Evolutionary conservation across 2,797 vertebrate species (phyloP).

Genomic region (Okamejei kenojei): DNA sequence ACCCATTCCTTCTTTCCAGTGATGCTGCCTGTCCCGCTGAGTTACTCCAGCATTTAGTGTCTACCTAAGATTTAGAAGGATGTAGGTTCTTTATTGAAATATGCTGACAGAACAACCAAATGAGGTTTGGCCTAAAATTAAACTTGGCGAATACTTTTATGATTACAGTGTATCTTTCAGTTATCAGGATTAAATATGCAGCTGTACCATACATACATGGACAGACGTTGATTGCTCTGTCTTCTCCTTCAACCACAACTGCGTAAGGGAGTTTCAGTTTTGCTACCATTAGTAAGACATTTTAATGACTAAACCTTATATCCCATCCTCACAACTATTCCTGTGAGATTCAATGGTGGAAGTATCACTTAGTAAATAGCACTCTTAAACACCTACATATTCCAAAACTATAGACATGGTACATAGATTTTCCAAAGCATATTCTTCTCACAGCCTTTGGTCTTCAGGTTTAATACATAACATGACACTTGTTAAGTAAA

Average conservation of each 20-base stretch:
- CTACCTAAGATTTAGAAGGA: background rate
- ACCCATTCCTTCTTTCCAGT: no score
- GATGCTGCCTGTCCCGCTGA: no score
- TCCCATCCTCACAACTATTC: background rate
- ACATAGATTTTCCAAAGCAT: conserved; percentile 6
- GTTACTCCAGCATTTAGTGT: no score
- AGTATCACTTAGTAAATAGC: background rate
- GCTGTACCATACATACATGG: background rate
- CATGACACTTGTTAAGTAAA: background rate
- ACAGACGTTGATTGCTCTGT: background rate
- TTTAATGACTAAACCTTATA: background rate
- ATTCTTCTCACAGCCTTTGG: background rate
- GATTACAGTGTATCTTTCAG: background rate
- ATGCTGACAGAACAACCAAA: background rate
- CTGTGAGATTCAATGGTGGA: background rate
- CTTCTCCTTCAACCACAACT: background rate
- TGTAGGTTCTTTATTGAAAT: background rate
- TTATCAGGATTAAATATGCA: background rate
- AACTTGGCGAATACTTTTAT: background rate
- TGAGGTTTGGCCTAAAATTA: background rate
- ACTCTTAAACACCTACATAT: background rate
- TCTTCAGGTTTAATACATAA: background rate
- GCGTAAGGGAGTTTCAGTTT: background rate
- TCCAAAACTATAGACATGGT: background rate
- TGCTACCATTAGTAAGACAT: background rate